Percentiles rank a stretch among this genome's conserved stretches.
Evolutionary conservation across 2,888 invertebrate species (phyloP).

Genomic region (Agriotes lineatus): DNA sequence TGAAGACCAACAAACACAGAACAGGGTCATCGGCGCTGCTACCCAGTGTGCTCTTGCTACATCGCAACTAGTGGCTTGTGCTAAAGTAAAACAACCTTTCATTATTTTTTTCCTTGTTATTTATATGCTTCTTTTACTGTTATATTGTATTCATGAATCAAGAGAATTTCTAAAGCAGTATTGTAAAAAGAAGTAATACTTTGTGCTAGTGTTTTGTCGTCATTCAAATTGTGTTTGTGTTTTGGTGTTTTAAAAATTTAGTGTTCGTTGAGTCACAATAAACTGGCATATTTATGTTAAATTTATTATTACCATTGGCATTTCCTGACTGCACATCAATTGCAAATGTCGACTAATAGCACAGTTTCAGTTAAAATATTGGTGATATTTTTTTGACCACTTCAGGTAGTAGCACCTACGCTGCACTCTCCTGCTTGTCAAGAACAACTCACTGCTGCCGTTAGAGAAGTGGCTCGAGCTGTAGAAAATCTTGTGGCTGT

Average conservation of each 20-base stretch:
- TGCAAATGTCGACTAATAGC: too few relatives aligned
- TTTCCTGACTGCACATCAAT: not conserved
- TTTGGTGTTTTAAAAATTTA: conserved; percentile 6
- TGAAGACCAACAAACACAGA: conserved; percentile 84
- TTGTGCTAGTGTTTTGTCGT: not conserved
- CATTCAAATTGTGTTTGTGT: conserved; percentile 4
- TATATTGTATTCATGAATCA: conserved; percentile 22
- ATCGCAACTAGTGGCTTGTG: conserved; percentile 96
- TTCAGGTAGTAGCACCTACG: conserved; percentile 85
- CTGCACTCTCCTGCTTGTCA: conserved; percentile 86
- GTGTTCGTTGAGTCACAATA: conserved; percentile 6
- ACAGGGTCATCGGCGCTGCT: conserved; percentile 93
- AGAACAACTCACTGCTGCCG: conserved; percentile 92
- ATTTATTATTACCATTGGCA: conserved; percentile 30
- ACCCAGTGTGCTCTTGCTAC: conserved; percentile 98
- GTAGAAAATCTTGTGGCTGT: conserved; percentile 90
- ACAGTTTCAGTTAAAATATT: conserved; percentile 2
- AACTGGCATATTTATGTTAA: conserved; percentile 2
- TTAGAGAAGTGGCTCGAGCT: conserved; percentile 91
- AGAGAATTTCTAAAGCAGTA: conserved; percentile 6
- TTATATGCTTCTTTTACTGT: conserved; percentile 26
- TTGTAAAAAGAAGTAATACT: conserved; percentile 8
- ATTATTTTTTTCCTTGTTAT: conserved; percentile 24
- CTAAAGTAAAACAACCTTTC: conserved; percentile 74
- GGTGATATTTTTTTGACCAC: conserved; percentile 2